Percentiles rank a stretch among this genome's conserved stretches.
Conservation (phyloP, 1,140 invertebrate species). For the Battus philenor region DNA sequence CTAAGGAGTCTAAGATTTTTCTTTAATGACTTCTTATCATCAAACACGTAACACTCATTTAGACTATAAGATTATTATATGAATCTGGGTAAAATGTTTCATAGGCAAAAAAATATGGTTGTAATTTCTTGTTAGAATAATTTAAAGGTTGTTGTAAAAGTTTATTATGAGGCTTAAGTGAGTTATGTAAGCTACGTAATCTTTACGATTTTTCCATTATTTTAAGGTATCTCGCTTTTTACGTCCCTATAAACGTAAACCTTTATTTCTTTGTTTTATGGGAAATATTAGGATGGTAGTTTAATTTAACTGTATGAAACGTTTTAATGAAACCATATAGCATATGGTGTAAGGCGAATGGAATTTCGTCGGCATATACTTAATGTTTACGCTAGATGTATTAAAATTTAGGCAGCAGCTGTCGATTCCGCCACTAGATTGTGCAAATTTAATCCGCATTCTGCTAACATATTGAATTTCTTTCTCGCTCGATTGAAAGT, state of each 20-base stretch:
- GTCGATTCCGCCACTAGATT: conserved; percentile 56
- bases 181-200: conserved; percentile 16
- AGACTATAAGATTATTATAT: too few relatives aligned
- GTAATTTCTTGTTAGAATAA: conserved; percentile 16
- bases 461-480: conserved; percentile 66
- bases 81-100: conserved; percentile 41
- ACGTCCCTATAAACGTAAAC: conserved; percentile 14
- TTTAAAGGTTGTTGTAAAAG: conserved; percentile 12
- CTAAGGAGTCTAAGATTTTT: too few relatives aligned
- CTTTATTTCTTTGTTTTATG: conserved; percentile 12
- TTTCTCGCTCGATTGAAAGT: conserved; percentile 62
- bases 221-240: conserved; percentile 16
- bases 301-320: conserved; percentile 3
- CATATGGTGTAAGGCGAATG: background rate
- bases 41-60: too few relatives aligned
- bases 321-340: conserved; percentile 11
- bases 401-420: conserved; percentile 61
- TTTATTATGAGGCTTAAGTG: conserved; percentile 16
- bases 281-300: conserved; percentile 8
- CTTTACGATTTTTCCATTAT: conserved; percentile 26
- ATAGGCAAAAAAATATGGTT: conserved; percentile 39
- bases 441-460: conserved; percentile 69
- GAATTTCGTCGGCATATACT: conserved; percentile 1
- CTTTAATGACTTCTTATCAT: too few relatives aligned
- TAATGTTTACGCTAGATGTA: conserved; percentile 12